phyloP scores from a whole-genome alignment of 2,113 vertebrate species.

The Cisticola juncidis region DNA sequence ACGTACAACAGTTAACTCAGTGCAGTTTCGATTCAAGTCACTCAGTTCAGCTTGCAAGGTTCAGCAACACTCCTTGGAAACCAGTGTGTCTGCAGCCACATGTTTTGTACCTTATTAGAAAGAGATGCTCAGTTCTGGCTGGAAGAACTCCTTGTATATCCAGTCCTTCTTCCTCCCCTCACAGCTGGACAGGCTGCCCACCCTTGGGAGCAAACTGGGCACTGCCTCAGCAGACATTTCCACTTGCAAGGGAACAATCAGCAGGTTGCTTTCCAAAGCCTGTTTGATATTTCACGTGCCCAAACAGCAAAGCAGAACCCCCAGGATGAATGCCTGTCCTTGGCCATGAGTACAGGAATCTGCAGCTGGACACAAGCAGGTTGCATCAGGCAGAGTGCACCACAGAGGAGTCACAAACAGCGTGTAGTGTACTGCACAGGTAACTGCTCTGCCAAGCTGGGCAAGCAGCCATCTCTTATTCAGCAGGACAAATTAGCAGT shows the following conservation, averaged over 20 bases:
- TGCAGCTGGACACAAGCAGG: not conserved
- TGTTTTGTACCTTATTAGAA: not conserved
- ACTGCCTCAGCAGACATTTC: not conserved
- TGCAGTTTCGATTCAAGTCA: conserved; percentile 35
- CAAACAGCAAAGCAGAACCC: not conserved
- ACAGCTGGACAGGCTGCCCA: not conserved
- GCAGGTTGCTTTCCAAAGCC: not conserved
- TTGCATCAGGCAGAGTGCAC: not conserved
- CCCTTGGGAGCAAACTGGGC: not conserved
- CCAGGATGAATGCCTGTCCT: not conserved
- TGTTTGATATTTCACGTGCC: not conserved
- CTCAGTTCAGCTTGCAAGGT: not conserved
- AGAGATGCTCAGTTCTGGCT: not conserved
- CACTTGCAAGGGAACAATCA: not conserved
- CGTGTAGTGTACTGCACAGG: not conserved
- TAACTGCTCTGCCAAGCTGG: not conserved
- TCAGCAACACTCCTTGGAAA: not conserved
- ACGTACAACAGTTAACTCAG: not conserved
- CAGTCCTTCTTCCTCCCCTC: not conserved
- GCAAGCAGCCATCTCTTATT: not conserved
- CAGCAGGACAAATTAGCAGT: not conserved
- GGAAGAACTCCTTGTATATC: not conserved
- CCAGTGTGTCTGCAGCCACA: not conserved
- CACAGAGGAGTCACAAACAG: not conserved
- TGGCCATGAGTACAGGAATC: not conserved